These are phyloP conservation scores for Andrena praecox DNA, from an alignment of 2,888 invertebrate genomes.

Conservation along the genomic window DNA sequence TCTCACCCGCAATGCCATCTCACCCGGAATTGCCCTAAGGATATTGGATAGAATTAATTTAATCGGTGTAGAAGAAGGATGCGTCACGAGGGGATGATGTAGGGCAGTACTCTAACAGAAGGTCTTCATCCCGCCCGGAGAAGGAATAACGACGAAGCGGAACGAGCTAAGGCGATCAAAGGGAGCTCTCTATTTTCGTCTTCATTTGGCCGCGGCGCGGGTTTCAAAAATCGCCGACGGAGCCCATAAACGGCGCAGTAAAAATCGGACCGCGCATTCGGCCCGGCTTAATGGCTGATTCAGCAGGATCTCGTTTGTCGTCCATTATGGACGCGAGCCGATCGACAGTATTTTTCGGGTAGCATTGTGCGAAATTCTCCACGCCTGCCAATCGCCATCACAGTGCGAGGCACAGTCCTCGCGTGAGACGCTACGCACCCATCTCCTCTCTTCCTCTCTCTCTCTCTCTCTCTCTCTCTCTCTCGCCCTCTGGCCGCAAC, in stretches of 20 bases:
- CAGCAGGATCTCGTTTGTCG: conserved; percentile 76
- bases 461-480: neutral
- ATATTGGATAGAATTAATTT: no score
- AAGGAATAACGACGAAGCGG: conserved; percentile 13
- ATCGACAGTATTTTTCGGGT: conserved; percentile 77
- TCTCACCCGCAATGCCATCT: no score
- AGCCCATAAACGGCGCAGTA: conserved; percentile 49
- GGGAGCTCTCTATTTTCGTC: conserved; percentile 51
- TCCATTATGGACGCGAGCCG: conserved; percentile 76
- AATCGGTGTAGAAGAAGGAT: neutral
- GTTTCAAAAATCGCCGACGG: conserved; percentile 57
- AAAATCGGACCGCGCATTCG: conserved; percentile 49
- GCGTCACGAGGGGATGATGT: neutral
- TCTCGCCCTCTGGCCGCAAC: neutral
- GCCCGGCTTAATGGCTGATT: conserved; percentile 75
- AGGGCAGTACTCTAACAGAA: neutral
- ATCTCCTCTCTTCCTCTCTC: neutral
- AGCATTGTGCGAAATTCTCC: conserved; percentile 80
- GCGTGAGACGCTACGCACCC: conserved; percentile 14
- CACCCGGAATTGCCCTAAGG: no score
- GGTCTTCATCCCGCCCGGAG: conserved; percentile 31
- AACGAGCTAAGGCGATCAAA: neutral
- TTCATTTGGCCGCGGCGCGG: conserved; percentile 31
- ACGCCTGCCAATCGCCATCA: conserved; percentile 79
- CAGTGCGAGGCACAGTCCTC: conserved; percentile 8